Evolutionary conservation across 2,113 vertebrate species (phyloP).

Genomic region (Collichthys lucidus): DNA sequence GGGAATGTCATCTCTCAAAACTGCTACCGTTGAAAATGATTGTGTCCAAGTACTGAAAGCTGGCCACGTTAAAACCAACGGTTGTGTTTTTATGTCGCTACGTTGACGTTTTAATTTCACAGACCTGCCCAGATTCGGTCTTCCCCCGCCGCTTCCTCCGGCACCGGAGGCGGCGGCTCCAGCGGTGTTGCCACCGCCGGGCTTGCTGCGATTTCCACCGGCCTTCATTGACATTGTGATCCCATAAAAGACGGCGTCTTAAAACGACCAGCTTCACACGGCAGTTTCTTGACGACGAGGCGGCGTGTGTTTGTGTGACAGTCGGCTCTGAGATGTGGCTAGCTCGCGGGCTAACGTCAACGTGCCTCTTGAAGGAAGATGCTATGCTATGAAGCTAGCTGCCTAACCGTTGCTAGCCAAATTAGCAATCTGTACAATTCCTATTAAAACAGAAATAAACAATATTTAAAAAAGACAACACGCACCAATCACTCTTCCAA

Average conservation of each 20-base stretch:
- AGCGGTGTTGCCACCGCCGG: constrained; percentile 83
- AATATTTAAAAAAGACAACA: constrained; percentile 74
- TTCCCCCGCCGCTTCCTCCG: constrained; percentile 85
- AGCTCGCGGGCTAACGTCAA: constrained; percentile 73
- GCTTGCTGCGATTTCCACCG: constrained; percentile 88
- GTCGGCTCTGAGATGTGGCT: constrained; percentile 46
- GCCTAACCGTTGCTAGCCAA: constrained; percentile 69
- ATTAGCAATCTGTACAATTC: constrained; percentile 78
- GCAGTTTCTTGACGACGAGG: constrained; percentile 51
- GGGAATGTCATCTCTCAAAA: constrained; percentile 72
- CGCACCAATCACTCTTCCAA: constrained; percentile 54
- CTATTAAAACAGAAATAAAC: constrained; percentile 73
- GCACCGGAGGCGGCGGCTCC: constrained; percentile 83
- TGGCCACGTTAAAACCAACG: rapidly evolving
- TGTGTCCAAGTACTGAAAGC: neutral
- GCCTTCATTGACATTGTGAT: constrained; percentile 93
- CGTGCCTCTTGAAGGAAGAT: constrained; percentile 69
- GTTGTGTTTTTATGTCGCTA: constrained; percentile 48
- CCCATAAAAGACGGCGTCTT: constrained; percentile 86
- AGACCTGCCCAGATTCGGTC: constrained; percentile 91
- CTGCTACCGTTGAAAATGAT: neutral
- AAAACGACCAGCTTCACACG: constrained; percentile 71
- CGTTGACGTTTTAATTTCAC: constrained; percentile 66
- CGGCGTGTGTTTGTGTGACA: constrained; percentile 66
- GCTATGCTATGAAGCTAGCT: constrained; percentile 73